Evolutionary conservation across 2,888 invertebrate species (phyloP), one percentile per base, ranked within the genome.

Genomic region (Psylliodes chrysocephalus): DNA sequence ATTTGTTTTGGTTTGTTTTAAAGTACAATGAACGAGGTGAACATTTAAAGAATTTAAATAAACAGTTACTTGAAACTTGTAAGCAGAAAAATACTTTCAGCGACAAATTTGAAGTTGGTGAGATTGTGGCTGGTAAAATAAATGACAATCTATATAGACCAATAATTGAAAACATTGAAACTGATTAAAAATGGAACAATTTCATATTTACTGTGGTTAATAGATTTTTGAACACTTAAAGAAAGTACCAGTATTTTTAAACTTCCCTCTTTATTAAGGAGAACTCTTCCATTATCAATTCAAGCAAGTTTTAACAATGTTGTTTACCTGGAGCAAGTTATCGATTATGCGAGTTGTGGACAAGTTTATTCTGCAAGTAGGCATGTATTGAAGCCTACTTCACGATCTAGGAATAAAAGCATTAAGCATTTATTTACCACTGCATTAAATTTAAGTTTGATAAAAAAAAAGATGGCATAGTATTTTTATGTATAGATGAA

Each of bases 1-100:
- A 78, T 69, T 65, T 77, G 56, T 78, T 78, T 70, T 78, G 77
- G 76, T 54, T 77, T 15, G 66, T 72, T 18, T 64, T 72, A 22
- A 56, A 46, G 0, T 53, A 71, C 30, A 53, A 67, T 17, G 54
- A 54, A 44, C 44, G 61, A 7, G 63, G 49, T 5, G 19, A 47
- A 28, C 56, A 51, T 25, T 46, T 71, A 33, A 47, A 38, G 12
- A 52, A 60, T n/a, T 17, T 46, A 7, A 52, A 69, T 30, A 57
- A 46, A n/a, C 52, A 57, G 22, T 54, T 63, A 19, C 35, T 40
- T 49, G 57, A 64, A 38, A 38, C 38, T 38, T 53, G 25, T 51
- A 61, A 30, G n/a, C 22, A 5, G 35, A 56, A 55, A 17, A 46
- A 25, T 38, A 15, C 15, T 6, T 42, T n/a, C 14, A 25, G 8